These are phyloP conservation scores for Subacronicta megacephala DNA, from an alignment of 2,888 invertebrate species.

Conservation along the genomic window DNA sequence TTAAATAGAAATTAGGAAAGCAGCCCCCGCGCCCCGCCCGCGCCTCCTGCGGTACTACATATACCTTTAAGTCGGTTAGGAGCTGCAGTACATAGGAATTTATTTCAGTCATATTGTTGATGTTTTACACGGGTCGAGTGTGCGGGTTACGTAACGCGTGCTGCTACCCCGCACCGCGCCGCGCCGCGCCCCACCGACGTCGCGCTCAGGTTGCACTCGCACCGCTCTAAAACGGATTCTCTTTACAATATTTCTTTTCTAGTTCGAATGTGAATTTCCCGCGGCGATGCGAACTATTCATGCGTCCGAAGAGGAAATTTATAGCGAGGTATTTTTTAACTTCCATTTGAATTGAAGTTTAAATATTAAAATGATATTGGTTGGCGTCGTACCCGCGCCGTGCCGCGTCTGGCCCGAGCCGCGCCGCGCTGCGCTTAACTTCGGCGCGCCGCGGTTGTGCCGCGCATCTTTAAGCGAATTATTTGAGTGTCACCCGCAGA, in stretches of 20 bases:
- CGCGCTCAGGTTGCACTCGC: conserved; percentile 25
- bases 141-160: conserved; percentile 41
- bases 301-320: conserved; percentile 58
- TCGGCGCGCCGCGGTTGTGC: conserved; percentile 11
- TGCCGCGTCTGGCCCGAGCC: background rate
- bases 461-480: conserved; percentile 16
- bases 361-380: conserved; percentile 66
- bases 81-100: conserved; percentile 52
- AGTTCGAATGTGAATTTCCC: conserved; percentile 67
- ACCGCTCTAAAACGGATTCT: conserved; percentile 64
- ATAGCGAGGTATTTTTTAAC: conserved; percentile 63
- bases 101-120: conserved; percentile 63
- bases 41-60: conserved; percentile 20
- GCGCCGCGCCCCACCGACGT: background rate
- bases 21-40: conserved; percentile 5
- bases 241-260: conserved; percentile 73
- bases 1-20: conserved; percentile 53
- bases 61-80: conserved; percentile 33
- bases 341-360: conserved; percentile 62
- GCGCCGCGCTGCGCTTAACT: background rate
- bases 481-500: conserved; percentile 11
- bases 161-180: conserved; percentile 7
- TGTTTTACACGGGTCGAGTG: conserved; percentile 41
- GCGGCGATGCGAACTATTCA: conserved; percentile 67
- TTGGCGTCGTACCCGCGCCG: conserved; percentile 23